Evolutionary conservation across 2,113 vertebrate species (phyloP).

Genomic region (Leptocoma aspasia): DNA sequence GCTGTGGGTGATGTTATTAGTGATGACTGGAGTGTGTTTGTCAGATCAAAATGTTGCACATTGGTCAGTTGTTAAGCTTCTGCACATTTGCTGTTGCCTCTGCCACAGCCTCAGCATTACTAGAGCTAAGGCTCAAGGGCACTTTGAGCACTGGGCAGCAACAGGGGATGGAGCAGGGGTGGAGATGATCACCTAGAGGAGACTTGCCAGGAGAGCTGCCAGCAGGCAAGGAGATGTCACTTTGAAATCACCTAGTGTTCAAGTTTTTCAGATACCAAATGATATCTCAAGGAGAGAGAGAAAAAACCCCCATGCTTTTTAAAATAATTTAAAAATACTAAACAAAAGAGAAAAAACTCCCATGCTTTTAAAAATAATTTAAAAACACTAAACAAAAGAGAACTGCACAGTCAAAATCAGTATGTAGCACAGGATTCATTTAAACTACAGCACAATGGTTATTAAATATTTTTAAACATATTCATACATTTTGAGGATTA

Average conservation of each 20-base stretch:
- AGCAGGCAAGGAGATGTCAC: neutral
- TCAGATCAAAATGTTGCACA: neutral
- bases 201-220: neutral
- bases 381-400: neutral
- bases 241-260: neutral
- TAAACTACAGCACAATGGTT: neutral
- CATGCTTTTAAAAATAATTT: neutral
- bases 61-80: neutral
- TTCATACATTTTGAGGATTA: neutral
- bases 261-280: neutral
- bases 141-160: neutral
- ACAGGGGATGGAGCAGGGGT: neutral
- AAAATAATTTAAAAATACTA: neutral
- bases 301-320: rapidly evolving
- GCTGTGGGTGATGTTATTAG: neutral
- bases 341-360: neutral
- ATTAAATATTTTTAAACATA: neutral
- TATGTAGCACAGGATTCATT: neutral
- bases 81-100: neutral
- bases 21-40: neutral
- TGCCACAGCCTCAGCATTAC: neutral
- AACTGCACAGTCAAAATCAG: neutral
- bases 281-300: neutral
- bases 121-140: neutral
- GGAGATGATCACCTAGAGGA: neutral